Percentiles rank a stretch among this genome's conserved stretches.
phyloP scores from a whole-genome alignment of 35 echinoderm and acorn worm species.

The Amphiura filiformis region DNA sequence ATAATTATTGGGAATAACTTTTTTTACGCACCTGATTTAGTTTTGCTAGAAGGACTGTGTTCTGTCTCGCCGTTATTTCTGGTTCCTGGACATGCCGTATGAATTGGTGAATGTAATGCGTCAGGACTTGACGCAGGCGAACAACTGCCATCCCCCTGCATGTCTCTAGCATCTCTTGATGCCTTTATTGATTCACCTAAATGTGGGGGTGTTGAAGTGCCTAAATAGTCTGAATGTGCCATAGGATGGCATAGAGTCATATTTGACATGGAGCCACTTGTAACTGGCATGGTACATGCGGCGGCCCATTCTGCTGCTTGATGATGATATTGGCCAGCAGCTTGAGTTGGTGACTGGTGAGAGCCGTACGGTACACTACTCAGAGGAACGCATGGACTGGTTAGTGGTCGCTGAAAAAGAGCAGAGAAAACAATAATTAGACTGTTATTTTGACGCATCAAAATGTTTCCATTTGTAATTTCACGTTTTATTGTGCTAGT shows the following conservation, averaged over 20 bases:
- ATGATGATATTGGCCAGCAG: not conserved
- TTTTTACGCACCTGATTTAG: not conserved
- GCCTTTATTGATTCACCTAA: not conserved
- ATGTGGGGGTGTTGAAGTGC: not conserved
- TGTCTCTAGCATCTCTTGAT: not conserved
- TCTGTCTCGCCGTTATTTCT: not conserved
- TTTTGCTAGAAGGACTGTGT: not conserved
- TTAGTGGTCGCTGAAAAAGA: constrained; percentile 5
- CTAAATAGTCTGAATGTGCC: not conserved
- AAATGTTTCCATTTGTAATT: too few species aligned
- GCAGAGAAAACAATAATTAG: not conserved
- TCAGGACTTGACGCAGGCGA: not conserved
- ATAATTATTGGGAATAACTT: too few species aligned
- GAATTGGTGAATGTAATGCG: too few species aligned
- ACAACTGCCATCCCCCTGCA: not conserved
- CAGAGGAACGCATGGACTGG: not conserved
- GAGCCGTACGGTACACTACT: constrained; percentile 2
- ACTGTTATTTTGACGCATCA: too few species aligned
- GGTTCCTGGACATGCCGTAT: not conserved
- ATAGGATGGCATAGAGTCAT: not conserved
- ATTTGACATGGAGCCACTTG: not conserved
- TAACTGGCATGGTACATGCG: not conserved
- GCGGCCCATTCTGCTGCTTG: not conserved
- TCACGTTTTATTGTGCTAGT: too few species aligned
- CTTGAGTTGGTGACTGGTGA: not conserved